Evolutionary conservation across 2,888 invertebrate genomes (phyloP), one percentile per base, ranked within the genome.

Genomic region (Andrena haemorrhoa): DNA sequence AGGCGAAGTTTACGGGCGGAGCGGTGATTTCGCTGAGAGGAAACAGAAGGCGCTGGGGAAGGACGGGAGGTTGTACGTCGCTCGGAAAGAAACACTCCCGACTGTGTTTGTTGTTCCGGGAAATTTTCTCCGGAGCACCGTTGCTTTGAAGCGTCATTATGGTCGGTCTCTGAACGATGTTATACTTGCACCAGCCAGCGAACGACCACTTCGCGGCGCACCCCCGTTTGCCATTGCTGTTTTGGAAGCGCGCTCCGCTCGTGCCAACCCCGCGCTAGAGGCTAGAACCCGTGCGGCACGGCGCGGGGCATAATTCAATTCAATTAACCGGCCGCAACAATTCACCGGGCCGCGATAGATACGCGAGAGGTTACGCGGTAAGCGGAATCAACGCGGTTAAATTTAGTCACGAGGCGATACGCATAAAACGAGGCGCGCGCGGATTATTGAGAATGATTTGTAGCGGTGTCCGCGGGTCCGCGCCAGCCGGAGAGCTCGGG

Each of bases 401-500:
- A 88, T 88, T 86, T 88, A 88, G 88, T 86, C 79, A 65, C 68
- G 53, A 75, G 41, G 80, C 56, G 76, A 84, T 80, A 71, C 81
- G 86, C 79, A 66, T 69, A 85, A 80, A 80, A 72, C 75, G 85
- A 63, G 41, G 73, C 68, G 51, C 71, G 65, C 73, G 78, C 71
- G 66, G 87, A 88, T 88, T 88, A 88, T 88, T 74, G 88, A 53
- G 88, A 83, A 86, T 88, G 88, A 88, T 88, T 88, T 88, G 88
- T 87, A 71, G 87, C 49, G 68, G 76, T 84, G 84, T 84, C 77
- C 86, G 65, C 86, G 72, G 63, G 75, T 76, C 77, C 63, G 75
- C 60, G 60, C 61, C 23, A 31, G 64, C 77, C 41, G 41, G 41
- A 41, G 77, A 33, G 60, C 68, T 23, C 51, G 79, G 72, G 49